Base-by-base conservation (phyloP, 53 echinoderm and acorn worm genomes). In the Mesocentrotus franciscanus region DNA sequence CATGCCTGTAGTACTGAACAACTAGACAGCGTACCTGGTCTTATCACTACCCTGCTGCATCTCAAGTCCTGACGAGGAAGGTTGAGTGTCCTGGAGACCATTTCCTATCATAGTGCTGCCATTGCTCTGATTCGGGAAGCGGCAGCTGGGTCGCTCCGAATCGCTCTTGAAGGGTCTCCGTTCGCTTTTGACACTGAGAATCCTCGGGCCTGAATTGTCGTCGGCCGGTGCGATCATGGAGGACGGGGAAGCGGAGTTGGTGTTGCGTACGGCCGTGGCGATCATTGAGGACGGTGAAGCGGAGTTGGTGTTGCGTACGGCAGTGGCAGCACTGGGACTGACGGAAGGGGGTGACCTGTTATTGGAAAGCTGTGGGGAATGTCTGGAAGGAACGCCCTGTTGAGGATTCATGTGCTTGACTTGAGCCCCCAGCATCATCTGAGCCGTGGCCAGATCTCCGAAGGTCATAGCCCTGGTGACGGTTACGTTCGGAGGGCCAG, bases 11-110 rank as follows among this genome's bases (percentile, higher is more conserved):
- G 68, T 68, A 24, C 24, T 68, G 26, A 10, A 30, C 0, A 74
- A 10, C 9, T 26, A 71, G 18, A 72, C 8, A 72, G 13, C 30
- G 10, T 85, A 94, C 95, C 95, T 94, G 68, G 95, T 68, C 61
- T 94, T 94, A 20, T 94, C 95, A 87, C 95, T 94, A 11, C 95
- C 95, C 66, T 57, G 78, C 78, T 94, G 95, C 95, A 94, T 94
- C 4, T 85, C 95, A 15, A 94, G 55, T 26, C 95, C 95, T 8
- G 95, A 94, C 0, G 95, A 94, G 15, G 95, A 94, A 34, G 95
- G 95, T 85, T 94, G 95, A 34, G 87, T 94, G 24, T 94, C 95
- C 56, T 94, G 95, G 18, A 94, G 70, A 32, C 95, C 95, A 64
- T 68, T 84, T 32, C 78, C 93, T 32, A 39, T 68, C 42, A 56